phyloP scores from a whole-genome alignment of 2,113 vertebrate species.

The Entosphenus tridentatus region DNA sequence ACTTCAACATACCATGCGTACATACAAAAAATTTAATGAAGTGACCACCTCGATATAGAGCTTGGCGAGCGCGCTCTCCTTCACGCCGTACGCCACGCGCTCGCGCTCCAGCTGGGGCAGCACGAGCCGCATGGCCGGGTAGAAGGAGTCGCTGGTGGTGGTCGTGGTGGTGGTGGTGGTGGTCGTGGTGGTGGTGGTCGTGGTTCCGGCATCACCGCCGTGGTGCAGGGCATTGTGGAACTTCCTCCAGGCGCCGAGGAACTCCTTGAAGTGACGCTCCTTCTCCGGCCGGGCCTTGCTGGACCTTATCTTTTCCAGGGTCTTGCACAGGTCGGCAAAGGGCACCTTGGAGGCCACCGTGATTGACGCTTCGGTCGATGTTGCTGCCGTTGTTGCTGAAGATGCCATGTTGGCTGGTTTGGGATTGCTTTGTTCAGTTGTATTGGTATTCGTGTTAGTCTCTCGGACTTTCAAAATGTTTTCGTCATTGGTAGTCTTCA shows the following conservation, averaged over 20 bases:
- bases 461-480: no score
- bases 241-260: constrained; percentile 65
- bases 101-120: constrained; percentile 68
- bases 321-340: constrained; percentile 54
- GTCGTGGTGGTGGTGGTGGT: background rate
- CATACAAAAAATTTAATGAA: no score
- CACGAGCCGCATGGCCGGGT: constrained; percentile 73
- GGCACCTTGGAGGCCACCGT: constrained; percentile 60
- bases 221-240: constrained; percentile 68
- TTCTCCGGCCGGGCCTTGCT: constrained; percentile 53
- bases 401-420: background rate
- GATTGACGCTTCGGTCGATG: background rate
- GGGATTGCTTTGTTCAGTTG: no score
- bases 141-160: constrained; percentile 56
- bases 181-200: background rate
- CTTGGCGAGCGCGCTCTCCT: constrained; percentile 85
- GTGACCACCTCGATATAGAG: constrained; percentile 44
- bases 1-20: no score
- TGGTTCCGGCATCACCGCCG: constrained; percentile 21
- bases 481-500: no score
- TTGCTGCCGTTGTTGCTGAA: background rate
- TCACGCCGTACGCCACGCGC: constrained; percentile 85
- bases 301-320: constrained; percentile 61
- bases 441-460: no score
- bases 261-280: constrained; percentile 39